Evolutionary conservation across 2,797 vertebrate species (phyloP), one percentile per base, ranked within the genome.

Genomic region (Toxotes lorentzi): DNA sequence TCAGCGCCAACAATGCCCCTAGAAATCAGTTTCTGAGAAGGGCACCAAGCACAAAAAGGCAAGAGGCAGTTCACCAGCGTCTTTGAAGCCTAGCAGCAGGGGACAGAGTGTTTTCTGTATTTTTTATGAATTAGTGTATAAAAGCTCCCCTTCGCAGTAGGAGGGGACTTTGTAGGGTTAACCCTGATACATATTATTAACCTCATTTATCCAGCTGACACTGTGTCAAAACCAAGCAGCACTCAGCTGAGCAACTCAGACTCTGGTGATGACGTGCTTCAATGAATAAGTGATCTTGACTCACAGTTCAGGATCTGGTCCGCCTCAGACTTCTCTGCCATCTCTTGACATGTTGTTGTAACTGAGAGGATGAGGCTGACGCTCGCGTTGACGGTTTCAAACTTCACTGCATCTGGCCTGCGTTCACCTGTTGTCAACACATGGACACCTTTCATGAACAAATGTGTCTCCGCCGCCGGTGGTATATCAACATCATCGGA

Each of bases 161-260:
- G 69, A 77, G 43, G 48, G 64, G 59, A 69, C 50, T 78, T 30
- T 66, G 73, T 61, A 74, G 74, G 79, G 88, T 89, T 90, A 92
- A 82, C 85, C 81, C 79, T 70, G 66, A 83, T 86, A 79, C 84
- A 82, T 90, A 64, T 81, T 64, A 87, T 91, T 87, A 91, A 89
- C 90, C 82, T 85, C 54, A 79, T 88, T 90, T 73, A 81, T 81
- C 70, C 60, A 68, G 66, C 34, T 70, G 61, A 70, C 71, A 83
- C 38, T 24, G 72, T 65, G 66, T 77, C 69, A 84, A 69, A 86
- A 54, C 30, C 54, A 38, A 2, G 24, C 34, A 64, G 51, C 27
- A 14, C 75, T 76, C 51, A 74, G 41, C 27, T 10, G 21, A 73
- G 41, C 51, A 64, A 19, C 73, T 76, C 73, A 63, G 60, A 61